Evolutionary conservation across 2,888 invertebrate genomes (phyloP), one percentile per base, ranked within the genome.

Genomic region (Phorcus lineatus): DNA sequence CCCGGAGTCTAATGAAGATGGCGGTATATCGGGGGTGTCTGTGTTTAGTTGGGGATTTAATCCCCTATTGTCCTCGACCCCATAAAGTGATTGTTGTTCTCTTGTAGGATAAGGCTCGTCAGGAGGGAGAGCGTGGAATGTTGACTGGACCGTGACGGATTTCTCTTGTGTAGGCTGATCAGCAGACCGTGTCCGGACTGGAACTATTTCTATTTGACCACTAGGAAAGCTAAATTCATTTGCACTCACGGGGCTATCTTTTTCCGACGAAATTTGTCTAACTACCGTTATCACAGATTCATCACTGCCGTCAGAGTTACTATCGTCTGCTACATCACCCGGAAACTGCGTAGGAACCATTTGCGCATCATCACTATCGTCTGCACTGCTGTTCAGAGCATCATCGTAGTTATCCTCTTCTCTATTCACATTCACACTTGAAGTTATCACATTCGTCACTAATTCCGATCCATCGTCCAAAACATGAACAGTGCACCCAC

Each of bases 201-300:
- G 36, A 36, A 70, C 70, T 24, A 70, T 70, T 19, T 70, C 70
- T 22, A 70, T 70, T 31, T 70, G 70, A 11, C 70, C 70, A 13
- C n/a, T 11, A 19, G 70, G 28, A 70, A 70, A 70, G 19, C 36
- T 70, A 36, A 70, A 70, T 40, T 70, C 70, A 31, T 40, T 31
- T 70, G 70, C 28, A 40, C n/a, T 40, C 31, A 55, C 19, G 7
- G 76, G 76, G n/a, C 76, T 76, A 17, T 55, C 76, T 22, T 52
- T 74, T n/a, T 74, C 74, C 3, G 54, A 54, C 13, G 79, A 79
- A 40, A 55, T 36, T 47, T 79, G 79, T 19, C 79, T 55, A 11
- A 89, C 74, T n/a, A 89, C 89, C 53, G 88, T 88, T 40, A 87
- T 81, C 19, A 88, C 87, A 11, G 88, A 87, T 22, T 83, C 86